Evolutionary conservation across 2,797 vertebrate species (phyloP).

Genomic region (Notamacropus eugenii): DNA sequence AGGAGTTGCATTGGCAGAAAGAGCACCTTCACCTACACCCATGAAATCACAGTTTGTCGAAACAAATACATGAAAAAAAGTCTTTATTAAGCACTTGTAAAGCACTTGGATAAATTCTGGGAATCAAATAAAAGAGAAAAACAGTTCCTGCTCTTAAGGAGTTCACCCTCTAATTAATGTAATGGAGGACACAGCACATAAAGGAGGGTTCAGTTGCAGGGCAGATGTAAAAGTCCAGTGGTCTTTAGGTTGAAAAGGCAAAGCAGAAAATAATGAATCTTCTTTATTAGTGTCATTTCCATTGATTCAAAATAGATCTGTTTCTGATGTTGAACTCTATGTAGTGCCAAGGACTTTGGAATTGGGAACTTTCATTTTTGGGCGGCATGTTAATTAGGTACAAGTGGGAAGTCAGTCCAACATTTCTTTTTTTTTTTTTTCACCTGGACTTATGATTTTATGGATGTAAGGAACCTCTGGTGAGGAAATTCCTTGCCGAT

Average conservation of each 20-base stretch:
- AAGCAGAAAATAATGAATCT: background rate
- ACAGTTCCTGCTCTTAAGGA: background rate
- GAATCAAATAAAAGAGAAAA: background rate
- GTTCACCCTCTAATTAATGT: background rate
- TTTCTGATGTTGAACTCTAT: background rate
- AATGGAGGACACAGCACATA: background rate
- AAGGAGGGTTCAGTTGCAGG: background rate
- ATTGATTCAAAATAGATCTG: background rate
- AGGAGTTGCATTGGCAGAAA: background rate
- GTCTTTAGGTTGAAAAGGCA: background rate
- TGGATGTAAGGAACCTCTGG: background rate
- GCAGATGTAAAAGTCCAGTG: background rate
- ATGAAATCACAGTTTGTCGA: background rate
- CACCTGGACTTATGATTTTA: background rate
- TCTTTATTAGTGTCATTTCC: background rate
- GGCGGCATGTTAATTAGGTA: background rate
- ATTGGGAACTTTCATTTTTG: background rate
- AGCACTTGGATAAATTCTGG: background rate
- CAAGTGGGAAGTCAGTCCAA: background rate
- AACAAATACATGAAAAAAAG: background rate
- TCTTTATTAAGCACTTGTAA: background rate
- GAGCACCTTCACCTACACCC: background rate
- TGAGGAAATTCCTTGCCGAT: background rate
- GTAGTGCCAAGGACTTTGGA: background rate
- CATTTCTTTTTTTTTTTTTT: background rate